phyloP scores from a whole-genome alignment of 1,140 invertebrate species.

The Anastrepha obliqua region DNA sequence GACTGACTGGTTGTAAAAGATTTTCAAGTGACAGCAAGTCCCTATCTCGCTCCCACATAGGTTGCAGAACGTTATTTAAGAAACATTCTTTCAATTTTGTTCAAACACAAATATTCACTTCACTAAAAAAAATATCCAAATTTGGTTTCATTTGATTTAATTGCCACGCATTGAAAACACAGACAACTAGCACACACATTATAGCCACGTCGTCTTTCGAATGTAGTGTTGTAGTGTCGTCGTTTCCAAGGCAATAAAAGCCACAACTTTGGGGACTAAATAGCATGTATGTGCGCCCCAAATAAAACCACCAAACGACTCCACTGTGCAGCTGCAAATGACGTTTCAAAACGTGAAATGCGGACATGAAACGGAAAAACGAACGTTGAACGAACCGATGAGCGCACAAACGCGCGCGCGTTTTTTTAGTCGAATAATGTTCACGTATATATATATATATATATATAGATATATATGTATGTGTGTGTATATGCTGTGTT shows the following conservation, averaged over 20 bases:
- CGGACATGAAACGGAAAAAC: constrained; percentile 26
- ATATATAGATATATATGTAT: not conserved
- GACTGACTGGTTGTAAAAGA: constrained; percentile 68
- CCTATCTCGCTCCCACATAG: constrained; percentile 75
- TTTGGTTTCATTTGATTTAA: not conserved
- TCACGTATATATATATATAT: not conserved
- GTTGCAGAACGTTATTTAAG: constrained; percentile 70
- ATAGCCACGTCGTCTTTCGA: not conserved
- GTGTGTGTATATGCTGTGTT: not conserved
- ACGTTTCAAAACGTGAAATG: constrained; percentile 63
- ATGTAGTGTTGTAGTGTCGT: not conserved
- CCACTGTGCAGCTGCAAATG: constrained; percentile 71
- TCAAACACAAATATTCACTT: not conserved
- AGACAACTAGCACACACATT: not conserved
- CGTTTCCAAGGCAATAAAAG: not conserved
- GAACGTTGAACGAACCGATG: constrained; percentile 11
- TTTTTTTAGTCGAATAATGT: constrained; percentile 1
- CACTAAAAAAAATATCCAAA: not conserved
- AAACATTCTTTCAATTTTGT: constrained; percentile 28
- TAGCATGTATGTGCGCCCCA: not conserved
- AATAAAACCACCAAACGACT: constrained; percentile 65
- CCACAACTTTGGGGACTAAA: constrained; percentile 54
- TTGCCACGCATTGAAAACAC: not conserved
- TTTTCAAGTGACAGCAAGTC: constrained; percentile 71
- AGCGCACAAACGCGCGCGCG: constrained; percentile 26